These are phyloP conservation scores for Synanthedon tipuliformis DNA, from an alignment of 2,888 invertebrate genomes.

Conservation along the genomic window DNA sequence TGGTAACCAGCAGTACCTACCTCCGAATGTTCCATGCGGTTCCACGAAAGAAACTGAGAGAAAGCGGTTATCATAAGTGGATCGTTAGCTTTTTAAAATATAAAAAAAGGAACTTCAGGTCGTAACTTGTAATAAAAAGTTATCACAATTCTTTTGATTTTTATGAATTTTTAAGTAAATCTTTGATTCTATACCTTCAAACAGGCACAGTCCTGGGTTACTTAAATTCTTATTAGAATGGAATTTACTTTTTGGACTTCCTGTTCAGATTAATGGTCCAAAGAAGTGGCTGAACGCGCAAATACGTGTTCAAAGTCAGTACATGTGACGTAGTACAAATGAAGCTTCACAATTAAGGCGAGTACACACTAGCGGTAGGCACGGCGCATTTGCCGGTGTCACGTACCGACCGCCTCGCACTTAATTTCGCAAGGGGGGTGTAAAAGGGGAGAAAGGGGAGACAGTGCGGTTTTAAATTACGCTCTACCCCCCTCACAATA, in stretches of 20 bases:
- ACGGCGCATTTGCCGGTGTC: constrained; percentile 63
- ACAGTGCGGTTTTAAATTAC: constrained; percentile 62
- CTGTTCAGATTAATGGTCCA: neutral
- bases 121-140: too few species aligned
- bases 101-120: too few species aligned
- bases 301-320: neutral
- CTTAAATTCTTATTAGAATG: too few species aligned
- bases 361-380: constrained; percentile 45
- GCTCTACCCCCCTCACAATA: constrained; percentile 18
- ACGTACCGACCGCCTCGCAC: constrained; percentile 59
- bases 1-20: too few species aligned
- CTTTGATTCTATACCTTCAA: too few species aligned
- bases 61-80: too few species aligned
- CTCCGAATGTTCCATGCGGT: too few species aligned
- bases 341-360: constrained; percentile 59
- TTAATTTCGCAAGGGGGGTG: constrained; percentile 52
- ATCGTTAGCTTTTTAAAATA: too few species aligned
- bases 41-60: too few species aligned
- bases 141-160: too few species aligned
- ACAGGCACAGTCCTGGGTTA: too few species aligned
- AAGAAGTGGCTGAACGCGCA: neutral
- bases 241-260: neutral
- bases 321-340: constrained; percentile 31
- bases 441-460: constrained; percentile 11
- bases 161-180: too few species aligned